These are phyloP conservation scores for Agrilus cyanescens DNA, from an alignment of 2,888 invertebrate species.

Conservation along the genomic window DNA sequence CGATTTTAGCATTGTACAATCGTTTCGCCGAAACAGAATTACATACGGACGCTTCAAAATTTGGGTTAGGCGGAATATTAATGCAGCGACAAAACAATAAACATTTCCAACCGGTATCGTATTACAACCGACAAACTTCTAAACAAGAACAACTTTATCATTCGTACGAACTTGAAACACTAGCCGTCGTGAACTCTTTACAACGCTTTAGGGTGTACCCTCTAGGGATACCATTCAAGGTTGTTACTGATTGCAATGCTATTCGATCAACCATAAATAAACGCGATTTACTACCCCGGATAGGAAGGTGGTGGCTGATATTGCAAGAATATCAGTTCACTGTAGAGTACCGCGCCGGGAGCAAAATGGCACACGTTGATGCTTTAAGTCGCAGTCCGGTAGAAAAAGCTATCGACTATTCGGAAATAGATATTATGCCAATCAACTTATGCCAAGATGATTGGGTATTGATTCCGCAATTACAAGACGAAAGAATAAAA, in stretches of 20 bases:
- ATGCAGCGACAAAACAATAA: no score
- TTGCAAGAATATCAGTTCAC: slow-evolving; percentile 22
- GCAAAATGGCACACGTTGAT: slow-evolving; percentile 22
- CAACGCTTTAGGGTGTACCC: no score
- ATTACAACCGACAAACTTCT: slow-evolving; percentile 24
- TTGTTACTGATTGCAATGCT: slow-evolving; percentile 17
- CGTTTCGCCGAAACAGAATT: slow-evolving; percentile 19
- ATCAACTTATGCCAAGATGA: no score
- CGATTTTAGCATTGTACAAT: slow-evolving; percentile 14
- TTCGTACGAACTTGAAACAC: no score
- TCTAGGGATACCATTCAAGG: no score
- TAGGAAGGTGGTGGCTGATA: slow-evolving; percentile 22
- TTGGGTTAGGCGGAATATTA: slow-evolving; percentile 23
- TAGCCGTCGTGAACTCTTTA: no score
- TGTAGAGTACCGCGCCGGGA: no score
- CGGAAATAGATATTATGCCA: no score
- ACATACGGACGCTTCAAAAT: slow-evolving; percentile 25
- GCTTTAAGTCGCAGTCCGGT: slow-evolving; percentile 19
- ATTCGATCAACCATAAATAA: slow-evolving; percentile 14
- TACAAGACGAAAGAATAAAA: no score
- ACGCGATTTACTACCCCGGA: slow-evolving; percentile 17
- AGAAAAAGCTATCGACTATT: no score
- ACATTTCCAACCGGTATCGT: slow-evolving; percentile 23
- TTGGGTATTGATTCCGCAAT: no score
- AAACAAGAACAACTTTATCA: slow-evolving; percentile 22